A percentile compares a stretch with the other conserved stretches of the same genome.
Evolutionary conservation across 2,113 vertebrate genomes (phyloP).

Genomic region (Tor tambroides): DNA sequence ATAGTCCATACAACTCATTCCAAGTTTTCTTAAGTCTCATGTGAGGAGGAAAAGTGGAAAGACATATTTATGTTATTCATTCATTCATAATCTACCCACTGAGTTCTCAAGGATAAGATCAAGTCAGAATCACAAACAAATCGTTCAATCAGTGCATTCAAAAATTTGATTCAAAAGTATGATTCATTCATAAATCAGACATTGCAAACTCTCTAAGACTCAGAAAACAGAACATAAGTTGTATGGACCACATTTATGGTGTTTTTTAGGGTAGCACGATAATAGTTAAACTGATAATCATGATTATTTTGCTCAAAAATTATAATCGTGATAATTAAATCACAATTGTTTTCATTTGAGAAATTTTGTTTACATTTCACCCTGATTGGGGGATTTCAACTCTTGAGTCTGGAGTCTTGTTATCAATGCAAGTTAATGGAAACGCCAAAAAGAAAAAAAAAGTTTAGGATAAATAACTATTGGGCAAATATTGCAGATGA

Average conservation of each 20-base stretch:
- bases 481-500: neutral
- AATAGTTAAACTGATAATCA: neutral
- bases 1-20: neutral
- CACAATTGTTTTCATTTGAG: too few species aligned
- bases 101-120: neutral
- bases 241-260: neutral
- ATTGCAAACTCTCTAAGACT: neutral
- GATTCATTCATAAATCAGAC: neutral
- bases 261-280: neutral
- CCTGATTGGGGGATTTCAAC: too few species aligned
- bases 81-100: neutral
- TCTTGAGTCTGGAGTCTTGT: too few species aligned
- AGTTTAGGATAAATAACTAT: too few species aligned
- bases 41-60: too few species aligned
- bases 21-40: neutral
- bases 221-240: neutral
- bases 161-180: neutral
- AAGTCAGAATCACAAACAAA: neutral
- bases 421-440: too few species aligned
- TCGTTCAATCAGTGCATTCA: neutral
- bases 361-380: too few species aligned
- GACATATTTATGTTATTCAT: neutral
- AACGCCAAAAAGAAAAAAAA: too few species aligned
- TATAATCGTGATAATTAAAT: too few species aligned
- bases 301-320: neutral